These are phyloP conservation scores for Sebastiscus albofasciatus DNA, from an alignment of 2,797 vertebrate genomes.

Conservation along the genomic window DNA sequence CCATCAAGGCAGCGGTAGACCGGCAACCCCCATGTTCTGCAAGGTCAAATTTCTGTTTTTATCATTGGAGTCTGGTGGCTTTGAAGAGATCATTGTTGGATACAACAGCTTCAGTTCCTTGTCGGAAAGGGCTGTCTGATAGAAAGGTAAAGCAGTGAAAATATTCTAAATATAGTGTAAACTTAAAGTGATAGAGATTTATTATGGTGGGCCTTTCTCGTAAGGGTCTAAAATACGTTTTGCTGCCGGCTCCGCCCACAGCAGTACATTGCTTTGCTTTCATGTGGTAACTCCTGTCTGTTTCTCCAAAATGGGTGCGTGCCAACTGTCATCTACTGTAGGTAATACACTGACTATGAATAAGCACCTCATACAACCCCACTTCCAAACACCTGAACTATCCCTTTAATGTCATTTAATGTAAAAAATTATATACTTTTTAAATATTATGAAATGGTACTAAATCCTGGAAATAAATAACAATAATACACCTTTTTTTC, in stretches of 20 bases:
- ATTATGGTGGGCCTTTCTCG: too few species aligned
- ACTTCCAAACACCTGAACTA: background rate
- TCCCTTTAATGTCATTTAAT: background rate
- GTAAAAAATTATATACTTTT: background rate
- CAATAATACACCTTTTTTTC: background rate
- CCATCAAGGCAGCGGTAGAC: accelerated
- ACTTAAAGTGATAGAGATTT: background rate
- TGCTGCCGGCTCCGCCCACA: too few species aligned
- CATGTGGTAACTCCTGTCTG: background rate
- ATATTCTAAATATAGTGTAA: background rate
- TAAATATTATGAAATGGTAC: background rate
- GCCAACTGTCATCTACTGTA: background rate
- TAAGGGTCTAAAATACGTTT: too few species aligned
- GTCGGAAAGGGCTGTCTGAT: too few species aligned
- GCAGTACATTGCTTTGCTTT: too few species aligned
- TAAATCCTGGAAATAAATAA: background rate
- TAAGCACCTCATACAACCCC: background rate
- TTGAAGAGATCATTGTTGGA: background rate
- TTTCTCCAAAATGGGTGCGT: background rate
- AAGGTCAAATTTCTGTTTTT: background rate
- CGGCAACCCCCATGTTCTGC: accelerated
- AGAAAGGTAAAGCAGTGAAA: background rate
- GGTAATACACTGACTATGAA: background rate
- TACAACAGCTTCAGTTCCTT: too few species aligned
- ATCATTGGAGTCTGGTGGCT: background rate